Base-by-base conservation (phyloP, 2,888 invertebrate species). In the Blastobasis lacticolella region DNA sequence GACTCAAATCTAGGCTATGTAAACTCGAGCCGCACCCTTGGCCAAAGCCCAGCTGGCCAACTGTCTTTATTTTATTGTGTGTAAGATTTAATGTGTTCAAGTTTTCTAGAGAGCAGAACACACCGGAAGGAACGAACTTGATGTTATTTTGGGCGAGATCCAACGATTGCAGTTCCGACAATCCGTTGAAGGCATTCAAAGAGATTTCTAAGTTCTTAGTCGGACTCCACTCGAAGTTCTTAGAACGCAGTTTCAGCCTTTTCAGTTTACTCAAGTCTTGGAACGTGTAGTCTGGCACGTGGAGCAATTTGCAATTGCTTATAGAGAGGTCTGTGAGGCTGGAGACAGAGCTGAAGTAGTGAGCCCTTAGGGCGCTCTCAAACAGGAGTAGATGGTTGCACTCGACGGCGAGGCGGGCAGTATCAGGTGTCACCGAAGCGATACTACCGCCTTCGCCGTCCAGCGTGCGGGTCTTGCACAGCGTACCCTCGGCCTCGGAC, bases 141-240 rank as follows among this genome's bases (percentile, higher is more conserved):
- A 97, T 91, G 85, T 96, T 95, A 87, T 95, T 96, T 81, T 94
- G 92, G 70, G 93, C 92, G 78, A 97, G 88, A 81, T 96, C 94
- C 67, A 96, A 86, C 54, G 91, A 90, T 75, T 94, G 94, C 49
- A 97, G 88, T 78, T 95, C 95, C 68, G 92, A 91, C 62, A 97
- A 88, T 57, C 95, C 95, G 66, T 91, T 90, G 69, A 97, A 92
- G 57, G 94, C 91, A 63, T 91, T 91, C 57, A 91, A 81, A 55
- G 91, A 90, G 69, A 96, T 79, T 71, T 95, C 95, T 68, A 97
- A 90, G 64, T 91, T 92, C 78, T 93, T 93, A 42, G 90, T 91
- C 58, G 92, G 90, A 54, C 91, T 91, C 95, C 96, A 96, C 57
- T 94, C 93, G 23, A 90, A 90, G 79, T 96, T 96, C 73, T 92